Evolutionary conservation across 2,797 vertebrate species (phyloP), one percentile per base, ranked within the genome.

Genomic region (Iguana delicatissima): DNA sequence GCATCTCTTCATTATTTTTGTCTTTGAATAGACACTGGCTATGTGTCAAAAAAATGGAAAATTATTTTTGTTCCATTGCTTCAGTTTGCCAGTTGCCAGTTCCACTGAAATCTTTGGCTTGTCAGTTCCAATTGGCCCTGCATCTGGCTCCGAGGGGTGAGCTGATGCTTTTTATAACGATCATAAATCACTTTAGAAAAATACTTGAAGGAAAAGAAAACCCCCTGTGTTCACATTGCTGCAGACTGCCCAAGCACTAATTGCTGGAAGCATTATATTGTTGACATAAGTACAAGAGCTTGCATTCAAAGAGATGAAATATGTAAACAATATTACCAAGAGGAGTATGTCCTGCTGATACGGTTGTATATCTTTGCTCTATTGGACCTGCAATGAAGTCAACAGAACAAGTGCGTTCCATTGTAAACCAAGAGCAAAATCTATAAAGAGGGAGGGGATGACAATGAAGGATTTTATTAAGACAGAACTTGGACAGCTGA

Each of bases 111-210:
- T 86, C 18, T 32, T 85, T 84, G 85, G 85, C 38, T 52, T 87
- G 69, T 88, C 83, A 55, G 26, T 86, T 91, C n/a, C 59, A 0
- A 86, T 86, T 80, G 85, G 46, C 6, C 26, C 7, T 62, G 1
- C 50, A 5, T 59, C 76, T 55, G 26, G 14, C 14, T 8, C 69
- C 85, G 69, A 72, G 42, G 50, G 77, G 72, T 32, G 76, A 81
- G 62, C 81, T 42, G 8, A 29, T 76, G 73, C 57, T 22, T 92
- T 87, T 88, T 74, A 57, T 84, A 46, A 91, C 55, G 55, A 86
- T 4, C 42, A 72, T 92, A 92, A 93, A 87, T 93, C 80, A 86
- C 81, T 84, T 88, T 89, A 90, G 20, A 80, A 35, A 35, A 64
- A 89, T 77, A 90, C 89, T 79, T 89, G 8, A 9, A 35, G 80